Evolutionary conservation across 2,888 invertebrate genomes (phyloP).

Genomic region (Ennomos quercinarius): DNA sequence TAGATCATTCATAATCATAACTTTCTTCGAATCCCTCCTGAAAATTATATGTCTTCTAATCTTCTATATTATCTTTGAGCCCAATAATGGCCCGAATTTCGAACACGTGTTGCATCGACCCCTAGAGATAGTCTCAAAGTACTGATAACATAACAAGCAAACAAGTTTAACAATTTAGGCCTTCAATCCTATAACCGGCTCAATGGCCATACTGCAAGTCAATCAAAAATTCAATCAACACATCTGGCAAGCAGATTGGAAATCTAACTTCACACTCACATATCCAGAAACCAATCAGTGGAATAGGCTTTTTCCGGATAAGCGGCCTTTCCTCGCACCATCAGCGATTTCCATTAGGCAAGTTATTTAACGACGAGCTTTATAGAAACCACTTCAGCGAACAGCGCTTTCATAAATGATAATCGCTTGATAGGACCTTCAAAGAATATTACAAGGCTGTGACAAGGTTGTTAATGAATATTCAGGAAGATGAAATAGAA

Average conservation of each 20-base stretch:
- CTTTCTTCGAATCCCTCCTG: too few species aligned
- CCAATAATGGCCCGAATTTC: too few species aligned
- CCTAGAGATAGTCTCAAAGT: too few species aligned
- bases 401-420: slow-evolving; percentile 18
- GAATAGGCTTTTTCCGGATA: slow-evolving; percentile 11
- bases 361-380: slow-evolving; percentile 4
- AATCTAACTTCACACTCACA: background rate
- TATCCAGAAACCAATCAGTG: slow-evolving; percentile 7
- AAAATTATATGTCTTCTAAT: too few species aligned
- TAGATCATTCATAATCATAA: too few species aligned
- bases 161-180: too few species aligned
- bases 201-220: background rate
- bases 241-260: slow-evolving; percentile 11
- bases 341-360: slow-evolving; percentile 12
- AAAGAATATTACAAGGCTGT: slow-evolving; percentile 9
- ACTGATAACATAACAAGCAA: too few species aligned
- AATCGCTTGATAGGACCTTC: slow-evolving; percentile 13
- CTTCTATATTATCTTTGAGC: too few species aligned
- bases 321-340: background rate
- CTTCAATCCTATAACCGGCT: too few species aligned
- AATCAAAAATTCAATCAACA: slow-evolving; percentile 9
- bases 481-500: slow-evolving; percentile 18
- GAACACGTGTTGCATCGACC: too few species aligned
- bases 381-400: slow-evolving; percentile 5
- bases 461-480: slow-evolving; percentile 15